A percentile compares a stretch with the other conserved stretches of the same genome.
These are phyloP conservation scores for Eristalinus aeneus DNA, from an alignment of 2,888 invertebrate genomes.

Conservation along the genomic window DNA sequence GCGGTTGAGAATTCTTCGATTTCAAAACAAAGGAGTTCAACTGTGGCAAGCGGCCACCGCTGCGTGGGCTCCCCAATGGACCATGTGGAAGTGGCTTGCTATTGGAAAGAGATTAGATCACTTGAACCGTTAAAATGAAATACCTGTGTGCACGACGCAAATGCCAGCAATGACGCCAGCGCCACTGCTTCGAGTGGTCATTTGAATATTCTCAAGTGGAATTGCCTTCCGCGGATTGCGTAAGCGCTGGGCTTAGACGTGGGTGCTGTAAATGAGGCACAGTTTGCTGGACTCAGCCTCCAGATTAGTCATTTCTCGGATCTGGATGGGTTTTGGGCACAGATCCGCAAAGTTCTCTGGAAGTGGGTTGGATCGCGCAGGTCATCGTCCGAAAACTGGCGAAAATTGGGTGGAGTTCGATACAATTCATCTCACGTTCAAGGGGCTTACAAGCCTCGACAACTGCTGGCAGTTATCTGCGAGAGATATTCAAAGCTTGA, in stretches of 20 bases:
- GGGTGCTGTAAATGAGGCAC: slow-evolving; percentile 2
- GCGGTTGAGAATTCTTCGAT: not conserved
- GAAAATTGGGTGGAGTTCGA: not conserved
- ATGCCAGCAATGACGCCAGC: not conserved
- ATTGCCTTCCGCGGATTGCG: not conserved
- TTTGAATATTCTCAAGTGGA: not conserved
- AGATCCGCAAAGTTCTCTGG: not conserved
- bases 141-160: not conserved
- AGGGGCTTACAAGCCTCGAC: not conserved
- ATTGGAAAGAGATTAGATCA: not conserved
- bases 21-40: not conserved
- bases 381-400: not conserved
- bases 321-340: not conserved
- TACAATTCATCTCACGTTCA: not conserved
- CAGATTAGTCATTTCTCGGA: not conserved
- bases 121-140: not conserved
- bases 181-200: not conserved
- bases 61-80: not conserved
- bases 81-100: not conserved
- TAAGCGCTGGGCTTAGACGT: not conserved
- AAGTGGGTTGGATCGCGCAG: not conserved
- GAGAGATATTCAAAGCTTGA: not conserved
- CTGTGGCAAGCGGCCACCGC: not conserved
- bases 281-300: not conserved
- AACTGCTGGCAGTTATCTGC: not conserved